These are phyloP conservation scores for Archocentrus centrarchus DNA, from an alignment of 2,113 vertebrate species.

Conservation along the genomic window DNA sequence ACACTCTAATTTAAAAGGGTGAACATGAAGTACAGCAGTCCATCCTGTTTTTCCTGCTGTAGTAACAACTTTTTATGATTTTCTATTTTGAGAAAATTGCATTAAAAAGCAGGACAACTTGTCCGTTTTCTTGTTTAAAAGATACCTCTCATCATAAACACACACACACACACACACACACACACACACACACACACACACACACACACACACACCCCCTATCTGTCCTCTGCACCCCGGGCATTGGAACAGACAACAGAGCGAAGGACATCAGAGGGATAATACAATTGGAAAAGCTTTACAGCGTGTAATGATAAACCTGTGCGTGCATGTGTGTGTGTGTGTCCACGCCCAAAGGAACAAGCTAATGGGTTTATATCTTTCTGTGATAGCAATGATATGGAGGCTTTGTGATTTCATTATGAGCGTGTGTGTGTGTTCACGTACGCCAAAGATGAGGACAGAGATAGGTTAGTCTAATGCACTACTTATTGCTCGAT, in stretches of 20 bases:
- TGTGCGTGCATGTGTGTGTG: constrained; percentile 67
- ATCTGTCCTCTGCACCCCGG: constrained; percentile 74
- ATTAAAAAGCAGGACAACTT: constrained; percentile 24
- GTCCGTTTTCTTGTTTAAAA: constrained; percentile 12
- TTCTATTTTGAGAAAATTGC: neutral
- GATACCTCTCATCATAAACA: neutral
- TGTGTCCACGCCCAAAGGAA: constrained; percentile 85
- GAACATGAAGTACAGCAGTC: neutral
- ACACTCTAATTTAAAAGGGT: constrained; percentile 6
- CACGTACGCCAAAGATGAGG: constrained; percentile 80
- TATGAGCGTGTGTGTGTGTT: constrained; percentile 73
- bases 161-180: neutral
- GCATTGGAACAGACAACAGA: constrained; percentile 80
- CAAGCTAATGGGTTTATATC: constrained; percentile 92
- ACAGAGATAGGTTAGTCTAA: constrained; percentile 76
- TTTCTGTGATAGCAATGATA: constrained; percentile 96
- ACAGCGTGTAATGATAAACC: constrained; percentile 86
- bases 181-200: neutral
- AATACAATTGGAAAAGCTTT: constrained; percentile 86
- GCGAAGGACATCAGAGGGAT: constrained; percentile 83
- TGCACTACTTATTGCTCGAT: constrained; percentile 70
- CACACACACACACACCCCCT: constrained; percentile 31
- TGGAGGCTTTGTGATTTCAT: constrained; percentile 94
- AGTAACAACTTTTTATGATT: constrained; percentile 12
- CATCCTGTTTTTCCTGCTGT: neutral